Percentiles rank a stretch among this genome's conserved stretches.
Conservation (phyloP, 2,797 vertebrate genomes). For the Fratercula arctica region DNA sequence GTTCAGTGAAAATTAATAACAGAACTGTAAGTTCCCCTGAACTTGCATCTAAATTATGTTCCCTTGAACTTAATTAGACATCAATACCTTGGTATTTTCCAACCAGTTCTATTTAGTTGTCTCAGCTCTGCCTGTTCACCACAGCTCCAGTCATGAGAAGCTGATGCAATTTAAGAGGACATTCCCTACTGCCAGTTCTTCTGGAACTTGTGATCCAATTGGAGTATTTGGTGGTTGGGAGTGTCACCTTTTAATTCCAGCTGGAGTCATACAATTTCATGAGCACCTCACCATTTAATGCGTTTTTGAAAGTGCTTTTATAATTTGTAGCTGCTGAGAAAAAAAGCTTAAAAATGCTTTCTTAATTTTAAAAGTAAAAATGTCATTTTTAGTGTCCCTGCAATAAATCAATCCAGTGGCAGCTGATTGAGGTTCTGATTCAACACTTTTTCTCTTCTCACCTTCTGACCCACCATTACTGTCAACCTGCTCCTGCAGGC, state of each 20-base stretch:
- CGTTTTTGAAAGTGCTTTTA: background rate
- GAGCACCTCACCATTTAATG: background rate
- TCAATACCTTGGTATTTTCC: background rate
- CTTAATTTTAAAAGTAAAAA: background rate
- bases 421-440: background rate
- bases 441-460: background rate
- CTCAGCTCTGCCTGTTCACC: background rate
- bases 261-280: background rate
- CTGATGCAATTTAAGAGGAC: background rate
- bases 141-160: background rate
- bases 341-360: background rate
- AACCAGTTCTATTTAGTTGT: background rate
- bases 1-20: background rate
- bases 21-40: background rate
- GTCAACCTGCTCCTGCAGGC: constrained; percentile 24
- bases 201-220: background rate
- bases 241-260: background rate
- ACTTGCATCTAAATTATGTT: background rate
- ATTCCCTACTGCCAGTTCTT: background rate
- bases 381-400: background rate
- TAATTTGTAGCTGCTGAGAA: background rate
- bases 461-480: constrained; percentile 5
- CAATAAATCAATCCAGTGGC: background rate
- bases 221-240: background rate
- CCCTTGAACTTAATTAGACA: background rate